phyloP scores from a whole-genome alignment of 1,140 invertebrate species.

The Habropoda laboriosa region DNA sequence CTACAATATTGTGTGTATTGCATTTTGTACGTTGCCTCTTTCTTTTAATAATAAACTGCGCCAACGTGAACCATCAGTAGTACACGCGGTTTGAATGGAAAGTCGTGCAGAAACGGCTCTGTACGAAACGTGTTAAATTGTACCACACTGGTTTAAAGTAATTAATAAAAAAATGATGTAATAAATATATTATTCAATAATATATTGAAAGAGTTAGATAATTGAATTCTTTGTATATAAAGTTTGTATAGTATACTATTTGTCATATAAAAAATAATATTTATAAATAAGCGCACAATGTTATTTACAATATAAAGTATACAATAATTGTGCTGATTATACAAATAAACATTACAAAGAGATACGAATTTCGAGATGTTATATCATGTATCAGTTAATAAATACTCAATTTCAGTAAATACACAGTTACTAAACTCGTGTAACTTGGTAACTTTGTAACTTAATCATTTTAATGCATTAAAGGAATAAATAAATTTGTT shows the following conservation, averaged over 20 bases:
- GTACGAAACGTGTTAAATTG: too few relatives aligned
- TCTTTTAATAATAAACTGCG: too few relatives aligned
- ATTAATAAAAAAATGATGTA: not conserved
- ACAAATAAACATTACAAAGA: slow-evolving; percentile 31
- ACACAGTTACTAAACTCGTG: slow-evolving; percentile 23
- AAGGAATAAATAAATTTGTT: not conserved
- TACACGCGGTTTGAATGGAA: too few relatives aligned
- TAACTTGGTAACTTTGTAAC: slow-evolving; percentile 33
- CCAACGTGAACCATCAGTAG: too few relatives aligned
- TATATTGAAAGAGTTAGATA: not conserved
- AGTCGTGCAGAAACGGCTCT: too few relatives aligned
- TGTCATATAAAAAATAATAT: not conserved
- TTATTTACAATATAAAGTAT: not conserved
- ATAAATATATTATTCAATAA: not conserved
- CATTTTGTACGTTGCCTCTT: too few relatives aligned
- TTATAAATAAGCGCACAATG: not conserved
- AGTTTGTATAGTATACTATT: not conserved
- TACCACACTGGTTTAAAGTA: not conserved
- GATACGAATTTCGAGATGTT: slow-evolving; percentile 45
- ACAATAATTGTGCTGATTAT: slow-evolving; percentile 28
- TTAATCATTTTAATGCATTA: slow-evolving; percentile 34
- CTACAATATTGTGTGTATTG: too few relatives aligned
- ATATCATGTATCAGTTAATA: slow-evolving; percentile 71
- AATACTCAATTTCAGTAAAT: slow-evolving; percentile 60
- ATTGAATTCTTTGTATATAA: not conserved